Conservation (phyloP, 2,888 invertebrate genomes). For the Tethea ocularis region DNA sequence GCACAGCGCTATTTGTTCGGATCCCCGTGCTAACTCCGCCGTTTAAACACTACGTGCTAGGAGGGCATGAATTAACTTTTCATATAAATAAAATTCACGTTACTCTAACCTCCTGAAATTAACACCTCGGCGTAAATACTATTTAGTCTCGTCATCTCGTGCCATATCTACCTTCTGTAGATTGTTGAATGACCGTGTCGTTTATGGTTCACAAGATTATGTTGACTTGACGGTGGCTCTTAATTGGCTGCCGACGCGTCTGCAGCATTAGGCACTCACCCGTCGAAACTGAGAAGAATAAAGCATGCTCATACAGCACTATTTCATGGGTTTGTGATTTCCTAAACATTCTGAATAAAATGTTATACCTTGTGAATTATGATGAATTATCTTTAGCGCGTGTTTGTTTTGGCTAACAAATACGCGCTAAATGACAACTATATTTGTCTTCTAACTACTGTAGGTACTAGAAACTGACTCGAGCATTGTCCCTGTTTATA, state of each 20-base stretch:
- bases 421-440: too few relatives aligned
- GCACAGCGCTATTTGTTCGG: slow-evolving; percentile 71
- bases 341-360: background rate
- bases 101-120: slow-evolving; percentile 83
- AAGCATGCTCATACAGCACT: slow-evolving; percentile 2
- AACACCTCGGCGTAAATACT: slow-evolving; percentile 82
- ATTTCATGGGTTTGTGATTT: background rate
- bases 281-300: slow-evolving; percentile 42
- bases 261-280: slow-evolving; percentile 48
- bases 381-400: too few relatives aligned
- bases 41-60: slow-evolving; percentile 82
- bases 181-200: slow-evolving; percentile 41
- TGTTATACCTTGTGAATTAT: background rate
- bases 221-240: slow-evolving; percentile 32
- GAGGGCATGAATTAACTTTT: slow-evolving; percentile 82
- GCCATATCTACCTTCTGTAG: slow-evolving; percentile 55
- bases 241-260: slow-evolving; percentile 49
- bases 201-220: slow-evolving; percentile 57
- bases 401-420: too few relatives aligned
- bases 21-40: slow-evolving; percentile 78
- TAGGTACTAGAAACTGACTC: too few relatives aligned
- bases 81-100: slow-evolving; percentile 84
- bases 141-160: slow-evolving; percentile 74
- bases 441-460: too few relatives aligned
- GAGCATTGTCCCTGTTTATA: too few relatives aligned